phyloP scores from a whole-genome alignment of 2,888 invertebrate species.

The Deilephila porcellus region DNA sequence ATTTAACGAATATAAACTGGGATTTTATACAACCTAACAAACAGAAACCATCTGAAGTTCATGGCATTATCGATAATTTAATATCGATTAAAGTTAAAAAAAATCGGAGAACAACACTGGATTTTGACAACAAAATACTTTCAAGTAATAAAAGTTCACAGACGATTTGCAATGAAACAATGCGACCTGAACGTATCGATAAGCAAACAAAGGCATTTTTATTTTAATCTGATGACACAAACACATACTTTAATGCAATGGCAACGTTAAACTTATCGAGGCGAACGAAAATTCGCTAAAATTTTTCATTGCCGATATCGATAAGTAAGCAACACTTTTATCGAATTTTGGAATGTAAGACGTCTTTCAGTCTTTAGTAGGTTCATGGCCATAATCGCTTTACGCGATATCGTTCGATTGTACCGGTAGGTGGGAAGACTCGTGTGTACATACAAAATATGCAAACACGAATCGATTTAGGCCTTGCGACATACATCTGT shows the following conservation, averaged over 20 bases:
- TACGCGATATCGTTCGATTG: slow-evolving; percentile 37
- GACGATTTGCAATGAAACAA: background rate
- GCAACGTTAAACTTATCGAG: background rate
- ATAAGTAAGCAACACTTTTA: slow-evolving; percentile 19
- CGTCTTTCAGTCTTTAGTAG: slow-evolving; percentile 42
- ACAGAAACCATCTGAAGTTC: too few relatives aligned
- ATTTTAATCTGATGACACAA: slow-evolving; percentile 14
- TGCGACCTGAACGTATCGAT: background rate
- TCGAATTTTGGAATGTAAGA: slow-evolving; percentile 47
- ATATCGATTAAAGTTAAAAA: too few relatives aligned
- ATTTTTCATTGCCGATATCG: background rate
- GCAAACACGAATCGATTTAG: background rate
- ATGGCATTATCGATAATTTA: too few relatives aligned
- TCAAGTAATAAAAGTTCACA: background rate
- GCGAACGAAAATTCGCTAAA: too few relatives aligned
- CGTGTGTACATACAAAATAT: background rate
- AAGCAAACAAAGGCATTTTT: slow-evolving; percentile 8
- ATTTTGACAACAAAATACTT: background rate
- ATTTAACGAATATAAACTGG: too few relatives aligned
- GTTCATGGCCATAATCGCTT: slow-evolving; percentile 10
- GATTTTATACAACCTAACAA: too few relatives aligned
- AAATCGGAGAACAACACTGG: background rate
- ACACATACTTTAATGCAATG: slow-evolving; percentile 14
- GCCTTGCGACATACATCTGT: background rate
- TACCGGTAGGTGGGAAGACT: slow-evolving; percentile 58